Evolutionary conservation across 2,888 invertebrate species (phyloP).

Genomic region (Tanytarsus gracilentus): DNA sequence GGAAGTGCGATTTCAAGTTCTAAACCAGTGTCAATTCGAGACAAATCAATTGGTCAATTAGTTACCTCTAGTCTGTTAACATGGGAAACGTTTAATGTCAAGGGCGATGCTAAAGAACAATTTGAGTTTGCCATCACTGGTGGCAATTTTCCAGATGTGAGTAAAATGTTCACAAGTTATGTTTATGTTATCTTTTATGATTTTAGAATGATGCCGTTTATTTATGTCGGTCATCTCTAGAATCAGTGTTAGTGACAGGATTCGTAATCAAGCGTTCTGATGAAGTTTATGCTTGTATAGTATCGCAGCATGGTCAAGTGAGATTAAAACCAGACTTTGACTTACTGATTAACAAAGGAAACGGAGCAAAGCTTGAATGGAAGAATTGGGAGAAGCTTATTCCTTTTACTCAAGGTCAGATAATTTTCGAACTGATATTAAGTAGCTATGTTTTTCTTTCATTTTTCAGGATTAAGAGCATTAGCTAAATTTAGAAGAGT

Average conservation of each 20-base stretch:
- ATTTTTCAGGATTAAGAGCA: no score
- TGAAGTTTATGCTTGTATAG: constrained; percentile 50
- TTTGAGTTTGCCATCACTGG: constrained; percentile 61
- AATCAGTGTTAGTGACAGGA: constrained; percentile 66
- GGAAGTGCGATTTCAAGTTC: neutral
- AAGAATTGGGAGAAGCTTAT: constrained; percentile 64
- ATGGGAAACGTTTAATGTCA: constrained; percentile 52
- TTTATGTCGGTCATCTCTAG: constrained; percentile 63
- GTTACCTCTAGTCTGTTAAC: constrained; percentile 71
- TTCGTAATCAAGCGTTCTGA: constrained; percentile 45
- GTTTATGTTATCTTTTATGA: neutral
- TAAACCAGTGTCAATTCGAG: constrained; percentile 31
- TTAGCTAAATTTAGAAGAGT: no score
- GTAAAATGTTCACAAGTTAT: constrained; percentile 16
- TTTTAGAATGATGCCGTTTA: constrained; percentile 45
- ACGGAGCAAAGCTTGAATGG: constrained; percentile 69
- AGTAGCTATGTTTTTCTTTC: no score
- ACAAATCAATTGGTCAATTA: constrained; percentile 51
- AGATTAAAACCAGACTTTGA: constrained; percentile 56
- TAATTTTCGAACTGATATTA: no score
- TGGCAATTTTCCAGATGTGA: constrained; percentile 42
- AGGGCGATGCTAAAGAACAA: constrained; percentile 42
- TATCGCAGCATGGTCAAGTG: constrained; percentile 51
- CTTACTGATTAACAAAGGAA: constrained; percentile 66
- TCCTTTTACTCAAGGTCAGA: no score